Evolutionary conservation across 2,888 invertebrate species (phyloP).

Genomic region (Taenaris catops): DNA sequence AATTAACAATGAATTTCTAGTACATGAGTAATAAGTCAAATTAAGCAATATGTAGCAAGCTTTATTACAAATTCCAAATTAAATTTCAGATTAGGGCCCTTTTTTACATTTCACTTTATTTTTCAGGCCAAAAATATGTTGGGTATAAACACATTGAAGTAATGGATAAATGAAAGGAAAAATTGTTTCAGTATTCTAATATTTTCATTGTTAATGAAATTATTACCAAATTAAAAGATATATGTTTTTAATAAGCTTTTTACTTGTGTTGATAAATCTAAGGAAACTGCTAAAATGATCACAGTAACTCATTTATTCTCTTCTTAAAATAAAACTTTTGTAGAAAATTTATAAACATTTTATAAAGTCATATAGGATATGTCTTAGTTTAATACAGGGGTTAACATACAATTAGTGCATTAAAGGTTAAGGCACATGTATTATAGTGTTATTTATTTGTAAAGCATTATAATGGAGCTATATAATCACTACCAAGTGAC

Average conservation of each 20-base stretch:
- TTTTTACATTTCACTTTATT: too few species aligned
- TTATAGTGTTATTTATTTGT: constrained; percentile 18
- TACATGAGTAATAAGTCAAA: too few species aligned
- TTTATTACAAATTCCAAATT: too few species aligned
- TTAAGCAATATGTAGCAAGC: too few species aligned
- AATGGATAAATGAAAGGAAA: constrained; percentile 26
- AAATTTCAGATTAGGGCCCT: too few species aligned
- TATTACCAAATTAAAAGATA: constrained; percentile 26
- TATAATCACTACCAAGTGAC: constrained; percentile 71
- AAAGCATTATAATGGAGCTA: constrained; percentile 58
- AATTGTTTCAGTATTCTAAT: constrained; percentile 20
- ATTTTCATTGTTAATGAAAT: constrained; percentile 16
- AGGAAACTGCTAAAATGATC: constrained; percentile 29
- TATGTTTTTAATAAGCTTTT: constrained; percentile 12
- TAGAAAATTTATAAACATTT: constrained; percentile 55
- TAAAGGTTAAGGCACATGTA: constrained; percentile 43
- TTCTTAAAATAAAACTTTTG: constrained; percentile 31
- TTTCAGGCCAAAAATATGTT: constrained; percentile 69
- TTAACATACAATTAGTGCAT: constrained; percentile 32
- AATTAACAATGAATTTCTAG: too few species aligned
- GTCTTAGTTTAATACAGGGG: constrained; percentile 20
- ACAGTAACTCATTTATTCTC: constrained; percentile 31
- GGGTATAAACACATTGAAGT: constrained; percentile 63
- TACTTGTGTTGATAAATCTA: not conserved
- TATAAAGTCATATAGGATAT: constrained; percentile 32